These are phyloP conservation scores for Cetoscarus ocellatus DNA, from an alignment of 2,797 vertebrate species.

Conservation along the genomic window DNA sequence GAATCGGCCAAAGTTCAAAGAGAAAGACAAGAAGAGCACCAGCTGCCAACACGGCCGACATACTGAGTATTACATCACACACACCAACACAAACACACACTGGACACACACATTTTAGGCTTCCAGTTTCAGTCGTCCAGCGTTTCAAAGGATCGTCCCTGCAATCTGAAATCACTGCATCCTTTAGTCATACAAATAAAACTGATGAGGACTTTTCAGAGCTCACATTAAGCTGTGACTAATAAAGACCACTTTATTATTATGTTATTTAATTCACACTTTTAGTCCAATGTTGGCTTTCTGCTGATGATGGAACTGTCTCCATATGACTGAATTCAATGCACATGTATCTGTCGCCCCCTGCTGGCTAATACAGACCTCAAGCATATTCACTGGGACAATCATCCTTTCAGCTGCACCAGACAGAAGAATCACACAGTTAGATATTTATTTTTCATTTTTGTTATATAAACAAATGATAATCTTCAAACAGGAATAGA, in stretches of 20 bases:
- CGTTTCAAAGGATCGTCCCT: not conserved
- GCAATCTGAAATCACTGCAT: not conserved
- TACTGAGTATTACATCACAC: slow-evolving; percentile 8
- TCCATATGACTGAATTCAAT: no score
- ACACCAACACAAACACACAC: slow-evolving; percentile 5
- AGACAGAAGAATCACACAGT: no score
- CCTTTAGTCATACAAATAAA: not conserved
- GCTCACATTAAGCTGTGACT: not conserved
- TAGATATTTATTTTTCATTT: no score
- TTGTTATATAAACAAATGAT: no score
- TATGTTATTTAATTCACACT: no score
- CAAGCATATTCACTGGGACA: no score
- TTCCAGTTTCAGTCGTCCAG: slow-evolving; percentile 3
- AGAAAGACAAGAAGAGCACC: slow-evolving; percentile 47
- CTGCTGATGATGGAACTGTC: no score
- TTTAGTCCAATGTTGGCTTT: no score
- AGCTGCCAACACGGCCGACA: slow-evolving; percentile 20
- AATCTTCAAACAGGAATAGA: no score
- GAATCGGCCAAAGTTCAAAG: slow-evolving; percentile 38
- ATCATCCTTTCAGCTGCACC: no score
- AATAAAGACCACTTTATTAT: not conserved
- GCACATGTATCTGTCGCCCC: no score
- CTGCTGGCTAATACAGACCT: no score
- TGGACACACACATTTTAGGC: not conserved
- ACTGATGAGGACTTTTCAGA: not conserved